Base-by-base conservation (phyloP, 2,888 invertebrate genomes). In the Beris morrisii region DNA sequence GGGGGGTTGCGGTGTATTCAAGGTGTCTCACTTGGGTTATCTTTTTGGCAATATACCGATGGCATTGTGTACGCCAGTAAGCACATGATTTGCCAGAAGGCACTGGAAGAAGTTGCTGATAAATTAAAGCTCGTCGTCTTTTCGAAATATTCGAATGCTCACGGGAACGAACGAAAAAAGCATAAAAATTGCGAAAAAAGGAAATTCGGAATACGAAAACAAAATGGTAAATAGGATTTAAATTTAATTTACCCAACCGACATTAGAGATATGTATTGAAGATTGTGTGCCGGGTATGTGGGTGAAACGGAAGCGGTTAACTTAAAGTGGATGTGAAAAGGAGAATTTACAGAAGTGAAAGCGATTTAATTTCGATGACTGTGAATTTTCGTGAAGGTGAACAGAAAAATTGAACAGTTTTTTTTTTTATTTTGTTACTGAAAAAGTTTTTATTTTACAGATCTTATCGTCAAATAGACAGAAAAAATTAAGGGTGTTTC, bases 181-280 rank as follows among this genome's bases (percentile, higher is more conserved):
- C 30, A 22, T 22, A 22, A 22, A 22, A 22, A 22, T 22, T 22
- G 52, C 7, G 22, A 52, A 22, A 12, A 13, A 52, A 3, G 5
- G 11, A 22, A 28, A 3, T 54, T 54, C 32, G 7, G 30, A 54
- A 30, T 31, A 54, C 11, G 30, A 54, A 31, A 54, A 31, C 31
- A 31, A 54, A 54, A 54, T 54, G 30, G 12, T 30, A n/a, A 54
- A 54, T 54, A 54, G n/a, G 31, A 54, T 12, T 31, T 31, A 54
- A 54, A 54, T 54, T 31, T 30, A 54, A 54, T 54, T 54, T 54
- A 30, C 54, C 32, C 9, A 31, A n/a, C 30, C 32, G 31, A 11
- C 54, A 31, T 54, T 54, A n/a, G 5, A 22, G 28, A 52, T 30
- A 52, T 52, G 52, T 54, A 31, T 31, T 54, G 3, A 30, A 52